A percentile compares a stretch with the other conserved stretches of the same genome.
Evolutionary conservation across 2,113 vertebrate species (phyloP).

Genomic region (Channa argus): DNA sequence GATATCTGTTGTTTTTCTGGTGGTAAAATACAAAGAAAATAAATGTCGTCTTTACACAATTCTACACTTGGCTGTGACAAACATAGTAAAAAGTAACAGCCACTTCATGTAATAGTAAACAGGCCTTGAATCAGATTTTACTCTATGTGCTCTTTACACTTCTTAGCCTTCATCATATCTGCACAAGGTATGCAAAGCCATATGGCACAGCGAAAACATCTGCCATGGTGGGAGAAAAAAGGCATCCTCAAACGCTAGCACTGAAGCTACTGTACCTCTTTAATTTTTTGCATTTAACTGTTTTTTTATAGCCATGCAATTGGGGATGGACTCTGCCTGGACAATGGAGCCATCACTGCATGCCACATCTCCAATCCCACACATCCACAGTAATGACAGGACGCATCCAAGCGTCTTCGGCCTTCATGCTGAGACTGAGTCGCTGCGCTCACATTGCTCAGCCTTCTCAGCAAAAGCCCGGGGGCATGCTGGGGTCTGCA

Average conservation of each 20-base stretch:
- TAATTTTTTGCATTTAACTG: neutral
- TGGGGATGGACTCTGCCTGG: constrained; percentile 25
- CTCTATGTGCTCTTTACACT: constrained; percentile 11
- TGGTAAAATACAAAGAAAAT: no score
- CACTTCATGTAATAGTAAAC: neutral
- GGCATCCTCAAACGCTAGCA: constrained; percentile 18
- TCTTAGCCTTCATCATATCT: constrained; percentile 39
- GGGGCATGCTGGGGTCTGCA: constrained; percentile 30
- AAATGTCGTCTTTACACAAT: no score
- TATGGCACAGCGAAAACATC: constrained; percentile 55
- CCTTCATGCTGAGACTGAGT: constrained; percentile 68
- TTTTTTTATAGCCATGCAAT: constrained; percentile 54
- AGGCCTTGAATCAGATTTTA: constrained; percentile 31
- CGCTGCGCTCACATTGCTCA: constrained; percentile 44
- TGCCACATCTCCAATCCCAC: constrained; percentile 70
- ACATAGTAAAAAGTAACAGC: constrained; percentile 6
- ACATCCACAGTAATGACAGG: constrained; percentile 70
- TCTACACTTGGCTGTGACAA: neutral
- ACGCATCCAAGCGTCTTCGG: constrained; percentile 71
- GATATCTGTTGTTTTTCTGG: neutral
- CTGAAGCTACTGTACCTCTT: constrained; percentile 50
- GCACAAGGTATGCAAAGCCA: constrained; percentile 54
- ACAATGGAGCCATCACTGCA: constrained; percentile 66
- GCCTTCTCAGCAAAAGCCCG: constrained; percentile 43
- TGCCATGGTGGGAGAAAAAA: constrained; percentile 33